phyloP scores from a whole-genome alignment of 2,113 vertebrate genomes.

The Fulmarus glacialis region DNA sequence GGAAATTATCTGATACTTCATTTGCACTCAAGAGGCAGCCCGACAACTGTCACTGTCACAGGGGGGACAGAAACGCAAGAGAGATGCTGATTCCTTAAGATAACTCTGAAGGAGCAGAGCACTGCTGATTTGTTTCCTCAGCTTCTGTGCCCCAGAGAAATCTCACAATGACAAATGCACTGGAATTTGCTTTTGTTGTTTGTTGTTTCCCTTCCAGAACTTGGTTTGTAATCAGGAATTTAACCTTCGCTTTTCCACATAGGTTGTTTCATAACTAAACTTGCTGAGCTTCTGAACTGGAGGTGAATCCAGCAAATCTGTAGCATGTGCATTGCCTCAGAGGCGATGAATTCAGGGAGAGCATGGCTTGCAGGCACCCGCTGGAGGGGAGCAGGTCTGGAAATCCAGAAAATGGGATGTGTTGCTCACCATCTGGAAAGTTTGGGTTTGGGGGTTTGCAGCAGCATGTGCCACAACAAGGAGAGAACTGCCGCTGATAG shows the following conservation, averaged over 20 bases:
- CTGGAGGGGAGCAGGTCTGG: neutral
- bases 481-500: neutral
- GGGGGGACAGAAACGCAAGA: neutral
- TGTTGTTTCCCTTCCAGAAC: conserved; percentile 16
- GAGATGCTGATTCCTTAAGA: conserved; percentile 21
- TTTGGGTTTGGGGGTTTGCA: neutral
- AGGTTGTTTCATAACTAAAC: neutral
- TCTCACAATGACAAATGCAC: conserved; percentile 41
- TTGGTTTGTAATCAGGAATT: conserved; percentile 20
- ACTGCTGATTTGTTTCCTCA: conserved; percentile 12
- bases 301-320: neutral
- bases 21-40: conserved; percentile 42
- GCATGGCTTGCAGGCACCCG: neutral
- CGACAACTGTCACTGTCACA: neutral
- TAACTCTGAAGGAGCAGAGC: neutral
- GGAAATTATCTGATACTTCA: conserved; percentile 58
- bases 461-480: neutral
- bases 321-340: neutral
- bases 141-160: conserved; percentile 34
- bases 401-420: neutral
- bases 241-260: neutral
- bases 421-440: neutral
- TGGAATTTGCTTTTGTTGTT: conserved; percentile 11
- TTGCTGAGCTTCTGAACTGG: neutral
- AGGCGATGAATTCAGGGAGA: fast-evolving